A percentile compares a stretch with the other conserved stretches of the same genome.
These are phyloP conservation scores for Corynorhinus townsendii DNA, from an alignment of 2,113 vertebrate species.

Conservation along the genomic window DNA sequence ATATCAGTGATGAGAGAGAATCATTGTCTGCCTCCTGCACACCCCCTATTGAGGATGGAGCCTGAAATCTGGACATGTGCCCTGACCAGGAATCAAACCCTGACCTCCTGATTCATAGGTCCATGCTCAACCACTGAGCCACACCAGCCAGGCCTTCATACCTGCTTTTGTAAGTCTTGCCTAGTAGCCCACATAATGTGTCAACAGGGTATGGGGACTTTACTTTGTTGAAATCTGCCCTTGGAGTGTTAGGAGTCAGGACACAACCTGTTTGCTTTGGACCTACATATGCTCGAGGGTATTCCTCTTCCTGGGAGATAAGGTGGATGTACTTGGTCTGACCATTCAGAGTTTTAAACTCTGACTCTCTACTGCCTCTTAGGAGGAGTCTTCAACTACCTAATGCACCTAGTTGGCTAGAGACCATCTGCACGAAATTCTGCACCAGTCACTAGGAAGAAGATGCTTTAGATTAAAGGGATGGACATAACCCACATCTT, in stretches of 20 bases:
- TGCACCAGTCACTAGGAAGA: not conserved
- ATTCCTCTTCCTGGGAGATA: not conserved
- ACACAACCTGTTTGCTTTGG: not conserved
- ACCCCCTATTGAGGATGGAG: too few species aligned
- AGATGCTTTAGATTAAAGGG: not conserved
- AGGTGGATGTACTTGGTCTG: not conserved
- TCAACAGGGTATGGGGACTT: not conserved
- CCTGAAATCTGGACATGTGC: too few species aligned
- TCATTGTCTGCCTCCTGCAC: too few species aligned
- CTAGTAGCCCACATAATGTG: not conserved
- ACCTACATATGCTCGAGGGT: accelerated
- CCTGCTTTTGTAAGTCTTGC: not conserved
- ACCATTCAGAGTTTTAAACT: not conserved
- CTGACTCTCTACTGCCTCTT: not conserved
- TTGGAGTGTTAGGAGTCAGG: not conserved
- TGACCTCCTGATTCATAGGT: too few species aligned
- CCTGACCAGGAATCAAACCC: too few species aligned
- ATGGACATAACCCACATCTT: too few species aligned
- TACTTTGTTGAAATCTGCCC: not conserved
- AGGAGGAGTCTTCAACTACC: not conserved
- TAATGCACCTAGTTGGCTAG: not conserved
- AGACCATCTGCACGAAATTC: not conserved
- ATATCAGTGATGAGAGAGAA: too few species aligned
- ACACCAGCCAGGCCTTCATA: too few species aligned
- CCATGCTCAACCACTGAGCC: too few species aligned